Percentiles rank a stretch among this genome's conserved stretches.
phyloP scores from a whole-genome alignment of 2,888 invertebrate genomes.

The Dendrolimus pini region DNA sequence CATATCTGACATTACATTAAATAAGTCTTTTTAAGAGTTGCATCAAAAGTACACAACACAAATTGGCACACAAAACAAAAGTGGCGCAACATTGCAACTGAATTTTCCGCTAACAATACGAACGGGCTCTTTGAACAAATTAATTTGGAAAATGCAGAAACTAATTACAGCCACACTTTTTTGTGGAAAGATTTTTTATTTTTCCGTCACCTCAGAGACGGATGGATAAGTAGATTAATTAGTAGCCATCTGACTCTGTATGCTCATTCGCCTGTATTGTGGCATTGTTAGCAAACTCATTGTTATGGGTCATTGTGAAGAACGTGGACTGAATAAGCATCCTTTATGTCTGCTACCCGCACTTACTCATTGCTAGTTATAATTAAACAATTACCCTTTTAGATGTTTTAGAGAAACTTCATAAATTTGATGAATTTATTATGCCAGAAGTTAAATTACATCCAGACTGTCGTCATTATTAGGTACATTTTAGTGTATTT shows the following conservation, averaged over 20 bases:
- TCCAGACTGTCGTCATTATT: too few relatives aligned
- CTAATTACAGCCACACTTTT: slow-evolving; percentile 9
- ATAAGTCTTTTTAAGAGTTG: too few relatives aligned
- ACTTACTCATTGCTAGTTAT: background rate
- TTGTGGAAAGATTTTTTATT: background rate
- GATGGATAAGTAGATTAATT: background rate
- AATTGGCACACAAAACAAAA: background rate
- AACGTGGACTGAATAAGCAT: background rate
- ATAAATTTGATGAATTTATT: too few relatives aligned
- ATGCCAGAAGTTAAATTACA: too few relatives aligned
- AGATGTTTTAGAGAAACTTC: background rate
- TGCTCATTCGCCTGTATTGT: background rate
- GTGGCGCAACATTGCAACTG: background rate
- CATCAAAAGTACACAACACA: background rate
- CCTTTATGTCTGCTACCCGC: background rate
- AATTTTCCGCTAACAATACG: slow-evolving; percentile 1
- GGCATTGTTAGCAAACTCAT: background rate
- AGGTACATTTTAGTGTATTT: too few relatives aligned
- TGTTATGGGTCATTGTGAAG: background rate
- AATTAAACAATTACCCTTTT: background rate
- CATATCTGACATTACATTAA: too few relatives aligned
- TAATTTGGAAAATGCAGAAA: slow-evolving; percentile 15
- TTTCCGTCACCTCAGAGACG: background rate
- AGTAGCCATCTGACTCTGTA: background rate
- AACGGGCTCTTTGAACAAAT: slow-evolving; percentile 14